Evolutionary conservation across 2,113 vertebrate genomes (phyloP).

Genomic region (Psittacula cyanocephala): DNA sequence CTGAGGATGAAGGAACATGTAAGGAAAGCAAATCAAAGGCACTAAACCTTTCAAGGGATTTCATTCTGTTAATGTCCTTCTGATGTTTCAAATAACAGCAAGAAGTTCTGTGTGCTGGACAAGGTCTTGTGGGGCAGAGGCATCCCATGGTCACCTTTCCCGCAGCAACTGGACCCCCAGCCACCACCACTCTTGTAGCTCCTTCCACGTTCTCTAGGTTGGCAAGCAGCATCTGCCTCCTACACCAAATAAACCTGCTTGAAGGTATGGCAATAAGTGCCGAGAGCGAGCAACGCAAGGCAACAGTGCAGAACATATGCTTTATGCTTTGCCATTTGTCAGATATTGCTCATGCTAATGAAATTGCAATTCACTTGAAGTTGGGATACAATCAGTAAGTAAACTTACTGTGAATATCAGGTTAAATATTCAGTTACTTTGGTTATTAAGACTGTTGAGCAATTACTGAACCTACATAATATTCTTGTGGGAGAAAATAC

Average conservation of each 20-base stretch:
- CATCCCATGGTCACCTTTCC: neutral
- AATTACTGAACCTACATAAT: neutral
- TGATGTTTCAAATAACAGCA: neutral
- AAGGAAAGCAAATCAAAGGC: slow-evolving; percentile 4
- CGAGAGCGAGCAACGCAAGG: neutral
- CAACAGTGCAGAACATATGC: neutral
- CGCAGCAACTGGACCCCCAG: neutral
- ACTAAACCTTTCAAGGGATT: neutral
- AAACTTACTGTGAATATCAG: slow-evolving; percentile 35
- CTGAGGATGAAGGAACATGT: neutral
- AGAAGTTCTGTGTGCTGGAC: neutral
- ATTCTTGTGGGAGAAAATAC: slow-evolving; percentile 22
- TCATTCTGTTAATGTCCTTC: neutral
- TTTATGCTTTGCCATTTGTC: neutral
- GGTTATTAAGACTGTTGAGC: slow-evolving; percentile 25
- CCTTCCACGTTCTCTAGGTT: neutral
- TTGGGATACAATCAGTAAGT: neutral
- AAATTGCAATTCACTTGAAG: neutral
- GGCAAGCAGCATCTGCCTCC: neutral
- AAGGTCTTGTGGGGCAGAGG: neutral
- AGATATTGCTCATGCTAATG: neutral
- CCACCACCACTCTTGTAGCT: neutral
- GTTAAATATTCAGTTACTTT: slow-evolving; percentile 55
- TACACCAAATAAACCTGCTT: neutral
- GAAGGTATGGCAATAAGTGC: neutral